Evolutionary conservation across 2,888 invertebrate genomes (phyloP).

Genomic region (Pachliopta kotzebuea): DNA sequence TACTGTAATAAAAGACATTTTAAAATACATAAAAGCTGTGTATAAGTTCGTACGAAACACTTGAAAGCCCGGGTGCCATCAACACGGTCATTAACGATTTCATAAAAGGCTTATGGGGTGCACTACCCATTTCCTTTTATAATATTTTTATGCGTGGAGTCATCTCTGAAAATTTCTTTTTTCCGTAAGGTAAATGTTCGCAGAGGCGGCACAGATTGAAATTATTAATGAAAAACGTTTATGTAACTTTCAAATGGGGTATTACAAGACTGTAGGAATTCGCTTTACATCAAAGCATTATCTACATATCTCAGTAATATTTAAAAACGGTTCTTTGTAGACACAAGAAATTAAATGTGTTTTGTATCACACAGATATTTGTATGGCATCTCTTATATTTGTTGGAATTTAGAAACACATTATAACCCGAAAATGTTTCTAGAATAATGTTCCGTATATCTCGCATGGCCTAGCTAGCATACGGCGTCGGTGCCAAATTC

Average conservation of each 20-base stretch:
- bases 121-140: constrained; percentile 61
- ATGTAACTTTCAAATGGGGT: neutral
- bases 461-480: constrained; percentile 39
- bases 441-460: constrained; percentile 47
- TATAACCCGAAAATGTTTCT: constrained; percentile 34
- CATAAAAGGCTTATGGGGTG: constrained; percentile 71
- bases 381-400: neutral
- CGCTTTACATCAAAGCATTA: no score
- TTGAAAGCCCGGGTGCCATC: constrained; percentile 57
- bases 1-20: constrained; percentile 26
- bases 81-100: constrained; percentile 71
- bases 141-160: constrained; percentile 68
- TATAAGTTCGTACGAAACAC: constrained; percentile 50
- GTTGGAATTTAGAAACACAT: constrained; percentile 15
- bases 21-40: constrained; percentile 43
- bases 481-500: constrained; percentile 50
- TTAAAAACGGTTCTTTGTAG: no score
- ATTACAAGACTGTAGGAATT: neutral
- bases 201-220: neutral
- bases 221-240: constrained; percentile 4
- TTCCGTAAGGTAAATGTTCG: constrained; percentile 44
- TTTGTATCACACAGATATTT: neutral
- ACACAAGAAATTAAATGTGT: no score
- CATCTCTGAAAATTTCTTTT: constrained; percentile 60
- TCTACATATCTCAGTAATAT: no score